Percentiles rank a stretch among this genome's conserved stretches.
Evolutionary conservation across 2,888 invertebrate species (phyloP).

Genomic region (Leptinotarsa peninsularis): DNA sequence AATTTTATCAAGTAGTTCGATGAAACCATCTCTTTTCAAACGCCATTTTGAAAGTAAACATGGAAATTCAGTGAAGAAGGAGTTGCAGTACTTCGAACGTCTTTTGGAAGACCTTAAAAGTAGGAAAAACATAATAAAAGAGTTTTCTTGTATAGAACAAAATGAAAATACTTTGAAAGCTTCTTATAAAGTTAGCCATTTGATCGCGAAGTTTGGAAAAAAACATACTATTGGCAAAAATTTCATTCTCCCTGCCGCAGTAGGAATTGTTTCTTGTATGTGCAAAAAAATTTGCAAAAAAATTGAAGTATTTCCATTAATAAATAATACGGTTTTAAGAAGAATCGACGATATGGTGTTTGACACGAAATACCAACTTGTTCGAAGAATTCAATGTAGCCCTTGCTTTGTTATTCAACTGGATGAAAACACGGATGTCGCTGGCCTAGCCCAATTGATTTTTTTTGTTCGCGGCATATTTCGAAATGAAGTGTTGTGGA

Average conservation of each 20-base stretch:
- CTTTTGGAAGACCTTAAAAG: neutral
- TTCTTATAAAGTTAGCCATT: neutral
- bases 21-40: neutral
- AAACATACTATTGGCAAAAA: neutral
- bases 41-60: neutral
- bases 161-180: neutral
- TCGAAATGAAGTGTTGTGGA: neutral
- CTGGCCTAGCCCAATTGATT: neutral
- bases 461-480: neutral
- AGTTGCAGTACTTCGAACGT: neutral
- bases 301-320: neutral
- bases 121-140: neutral
- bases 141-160: neutral
- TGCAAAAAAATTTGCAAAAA: neutral
- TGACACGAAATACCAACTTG: neutral
- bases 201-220: neutral
- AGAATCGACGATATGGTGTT: neutral
- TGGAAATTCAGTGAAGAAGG: neutral
- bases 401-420: neutral
- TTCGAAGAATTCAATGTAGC: neutral
- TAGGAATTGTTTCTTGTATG: neutral
- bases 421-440: neutral
- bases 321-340: neutral
- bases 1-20: too few species aligned
- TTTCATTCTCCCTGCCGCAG: neutral